These are phyloP conservation scores for Mixornis gularis DNA, from an alignment of 2,113 vertebrate species.

Conservation along the genomic window DNA sequence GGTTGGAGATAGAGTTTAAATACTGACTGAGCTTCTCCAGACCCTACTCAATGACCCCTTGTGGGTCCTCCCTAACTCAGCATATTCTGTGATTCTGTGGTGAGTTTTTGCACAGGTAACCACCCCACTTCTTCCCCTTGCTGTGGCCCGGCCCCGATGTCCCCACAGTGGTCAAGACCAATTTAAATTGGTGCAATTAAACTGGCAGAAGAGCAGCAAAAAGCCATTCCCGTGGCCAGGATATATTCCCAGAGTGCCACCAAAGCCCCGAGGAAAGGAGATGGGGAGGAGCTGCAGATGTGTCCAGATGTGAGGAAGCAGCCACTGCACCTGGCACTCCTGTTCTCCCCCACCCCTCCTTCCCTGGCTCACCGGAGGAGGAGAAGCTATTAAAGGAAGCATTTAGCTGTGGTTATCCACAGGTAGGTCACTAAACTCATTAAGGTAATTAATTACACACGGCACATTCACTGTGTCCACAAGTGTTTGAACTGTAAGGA, in stretches of 20 bases:
- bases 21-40: neutral
- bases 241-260: neutral
- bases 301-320: neutral
- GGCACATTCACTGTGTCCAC: neutral
- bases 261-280: rapidly evolving
- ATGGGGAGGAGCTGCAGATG: rapidly evolving
- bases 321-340: rapidly evolving
- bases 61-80: neutral
- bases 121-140: neutral
- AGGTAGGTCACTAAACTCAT: conserved; percentile 8
- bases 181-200: neutral
- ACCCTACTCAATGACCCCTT: too few species aligned
- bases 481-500: neutral
- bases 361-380: neutral
- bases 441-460: conserved; percentile 17
- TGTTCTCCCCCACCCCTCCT: neutral
- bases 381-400: neutral
- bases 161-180: neutral
- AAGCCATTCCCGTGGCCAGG: neutral
- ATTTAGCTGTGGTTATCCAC: neutral
- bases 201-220: neutral
- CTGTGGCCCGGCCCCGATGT: rapidly evolving
- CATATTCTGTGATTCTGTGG: neutral
- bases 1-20: neutral
- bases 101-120: neutral